These are phyloP conservation scores for Agrochola lota DNA, from an alignment of 2,888 invertebrate species.

Conservation along the genomic window DNA sequence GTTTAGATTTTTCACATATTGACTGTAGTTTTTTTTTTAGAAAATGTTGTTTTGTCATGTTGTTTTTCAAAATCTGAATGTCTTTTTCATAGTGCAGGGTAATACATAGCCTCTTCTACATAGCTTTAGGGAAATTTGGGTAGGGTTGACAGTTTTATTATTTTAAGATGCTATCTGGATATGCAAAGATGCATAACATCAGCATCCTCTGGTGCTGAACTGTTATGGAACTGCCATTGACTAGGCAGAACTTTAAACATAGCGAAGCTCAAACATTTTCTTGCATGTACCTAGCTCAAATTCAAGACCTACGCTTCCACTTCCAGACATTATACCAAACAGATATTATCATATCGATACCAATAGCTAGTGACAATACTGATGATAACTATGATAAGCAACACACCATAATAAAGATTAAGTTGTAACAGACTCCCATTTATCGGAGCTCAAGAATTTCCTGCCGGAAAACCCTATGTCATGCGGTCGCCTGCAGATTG, in stretches of 20 bases:
- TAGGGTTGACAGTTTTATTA: not conserved
- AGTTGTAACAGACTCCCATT: conserved; percentile 8
- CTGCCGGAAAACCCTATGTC: conserved; percentile 51
- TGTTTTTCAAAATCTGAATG: too few species aligned
- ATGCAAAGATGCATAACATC: too few species aligned
- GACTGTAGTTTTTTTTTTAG: too few species aligned
- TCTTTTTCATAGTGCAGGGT: too few species aligned
- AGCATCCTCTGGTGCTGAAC: not conserved
- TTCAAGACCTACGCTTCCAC: not conserved
- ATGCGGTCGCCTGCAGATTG: conserved; percentile 53
- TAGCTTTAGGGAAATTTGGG: not conserved
- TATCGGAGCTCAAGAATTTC: conserved; percentile 41
- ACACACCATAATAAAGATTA: conserved; percentile 39
- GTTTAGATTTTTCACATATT: conserved; percentile 17
- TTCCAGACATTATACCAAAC: not conserved
- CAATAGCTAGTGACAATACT: conserved; percentile 1
- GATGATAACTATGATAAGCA: conserved; percentile 34
- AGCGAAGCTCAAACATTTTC: not conserved
- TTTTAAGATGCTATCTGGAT: not conserved
- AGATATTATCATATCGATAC: conserved; percentile 2
- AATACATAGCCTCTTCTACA: not conserved
- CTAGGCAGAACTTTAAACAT: not conserved
- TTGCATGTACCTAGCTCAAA: not conserved
- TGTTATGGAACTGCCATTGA: not conserved
- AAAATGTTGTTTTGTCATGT: too few species aligned